Base-by-base conservation (phyloP, 2,888 invertebrate genomes). In the Oxyscelio sp. region DNA sequence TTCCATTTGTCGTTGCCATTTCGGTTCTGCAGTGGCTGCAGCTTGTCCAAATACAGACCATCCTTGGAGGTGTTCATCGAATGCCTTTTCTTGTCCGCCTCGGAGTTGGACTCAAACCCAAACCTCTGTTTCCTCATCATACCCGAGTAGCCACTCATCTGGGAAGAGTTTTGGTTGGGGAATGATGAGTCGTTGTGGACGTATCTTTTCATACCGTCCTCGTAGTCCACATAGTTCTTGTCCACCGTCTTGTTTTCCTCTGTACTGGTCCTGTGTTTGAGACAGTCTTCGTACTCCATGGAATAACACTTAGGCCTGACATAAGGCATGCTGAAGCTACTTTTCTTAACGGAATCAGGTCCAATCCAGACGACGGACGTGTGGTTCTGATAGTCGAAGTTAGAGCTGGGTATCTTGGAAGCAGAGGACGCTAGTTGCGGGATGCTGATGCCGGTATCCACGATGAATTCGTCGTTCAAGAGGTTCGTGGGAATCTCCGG, bases 401-500 rank as follows among this genome's bases (percentile, higher is more conserved):
- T 79, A 9, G 68, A 56, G n/a, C 58, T 75, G 11, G 82, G 92
- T 70, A 93, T 93, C 71, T 93, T 94, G 9, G 93, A 92, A 13
- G 89, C 86, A 21, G 91, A 90, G 5, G 90, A 86, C 0, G 92
- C 89, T n/a, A 94, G 87, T 75, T 92, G 92, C 0, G 93, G 94
- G 66, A 94, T 93, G 58, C 93, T 90, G 66, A 94, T 92, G n/a
- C 94, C 94, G 0, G 94, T 92, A 54, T 94, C 94, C 24, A 94
- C 93, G 74, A 94, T 90, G 77, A 94, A 94, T 65, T 94, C 94
- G 77, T 94, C 94, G 66, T 94, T 93, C 65, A 93, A 89, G 59
- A 94, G 88, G 34, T 91, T 91, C 43, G 92, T 90, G 9, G 94
- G 92, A 40, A 93, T 92, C 78, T 92, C 92, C 3, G 93, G 93